These are phyloP conservation scores for Protaetia brevitarsis DNA, from an alignment of 1,140 invertebrate genomes.

Conservation along the genomic window DNA sequence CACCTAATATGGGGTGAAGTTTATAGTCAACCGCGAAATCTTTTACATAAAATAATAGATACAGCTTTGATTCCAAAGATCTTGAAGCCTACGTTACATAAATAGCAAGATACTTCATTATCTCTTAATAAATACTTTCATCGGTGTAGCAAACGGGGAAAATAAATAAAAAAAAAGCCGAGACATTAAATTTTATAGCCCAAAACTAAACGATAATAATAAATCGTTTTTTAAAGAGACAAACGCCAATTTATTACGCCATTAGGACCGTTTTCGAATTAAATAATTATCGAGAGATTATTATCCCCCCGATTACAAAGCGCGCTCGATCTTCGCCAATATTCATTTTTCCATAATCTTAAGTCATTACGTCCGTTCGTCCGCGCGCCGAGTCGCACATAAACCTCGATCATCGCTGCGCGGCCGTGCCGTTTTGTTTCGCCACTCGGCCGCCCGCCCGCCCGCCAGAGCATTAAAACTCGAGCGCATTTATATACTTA, in stretches of 20 bases:
- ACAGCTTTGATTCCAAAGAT: too few relatives aligned
- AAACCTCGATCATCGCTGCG: background rate
- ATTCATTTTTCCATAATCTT: slow-evolving; percentile 9
- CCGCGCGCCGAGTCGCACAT: background rate
- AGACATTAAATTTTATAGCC: too few relatives aligned
- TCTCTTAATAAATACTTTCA: too few relatives aligned
- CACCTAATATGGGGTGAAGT: too few relatives aligned
- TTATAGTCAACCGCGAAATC: too few relatives aligned
- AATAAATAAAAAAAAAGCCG: too few relatives aligned
- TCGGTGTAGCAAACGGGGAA: too few relatives aligned
- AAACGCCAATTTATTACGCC: background rate
- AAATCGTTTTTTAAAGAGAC: too few relatives aligned
- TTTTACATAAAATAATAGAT: too few relatives aligned
- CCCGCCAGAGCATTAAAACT: background rate
- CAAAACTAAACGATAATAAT: too few relatives aligned
- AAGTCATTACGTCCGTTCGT: background rate
- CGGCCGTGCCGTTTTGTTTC: background rate
- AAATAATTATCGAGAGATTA: slow-evolving; percentile 9
- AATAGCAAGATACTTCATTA: too few relatives aligned
- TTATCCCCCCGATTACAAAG: background rate
- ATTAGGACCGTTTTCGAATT: slow-evolving; percentile 3
- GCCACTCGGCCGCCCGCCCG: background rate
- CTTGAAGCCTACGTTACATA: too few relatives aligned
- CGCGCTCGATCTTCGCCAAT: slow-evolving; percentile 5
- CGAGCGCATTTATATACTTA: slow-evolving; percentile 23